phyloP scores from a whole-genome alignment of 2,888 invertebrate species.

The Tricholauxania praeusta region DNA sequence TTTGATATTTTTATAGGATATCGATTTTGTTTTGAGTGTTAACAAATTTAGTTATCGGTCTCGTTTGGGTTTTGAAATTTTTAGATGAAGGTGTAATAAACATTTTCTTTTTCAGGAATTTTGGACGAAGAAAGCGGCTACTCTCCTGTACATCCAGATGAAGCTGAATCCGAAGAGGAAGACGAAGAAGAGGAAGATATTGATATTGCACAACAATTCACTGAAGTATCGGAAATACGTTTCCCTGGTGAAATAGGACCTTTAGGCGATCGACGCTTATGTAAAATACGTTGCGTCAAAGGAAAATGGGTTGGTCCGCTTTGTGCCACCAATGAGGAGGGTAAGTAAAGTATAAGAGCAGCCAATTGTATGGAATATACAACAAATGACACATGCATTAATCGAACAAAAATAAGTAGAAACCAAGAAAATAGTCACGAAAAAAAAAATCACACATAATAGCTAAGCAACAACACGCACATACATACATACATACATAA shows the following conservation, averaged over 20 bases:
- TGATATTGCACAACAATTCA: constrained; percentile 65
- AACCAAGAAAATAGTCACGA: constrained; percentile 29
- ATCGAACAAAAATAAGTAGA: constrained; percentile 27
- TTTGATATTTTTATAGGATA: no score
- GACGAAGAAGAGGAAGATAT: constrained; percentile 66
- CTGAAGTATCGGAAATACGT: constrained; percentile 68
- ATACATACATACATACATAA: constrained; percentile 35
- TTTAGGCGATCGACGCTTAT: constrained; percentile 78
- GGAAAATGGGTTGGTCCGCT: constrained; percentile 89
- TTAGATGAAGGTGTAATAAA: no score
- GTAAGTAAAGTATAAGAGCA: constrained; percentile 68
- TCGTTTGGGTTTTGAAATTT: no score
- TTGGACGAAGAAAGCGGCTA: constrained; percentile 66
- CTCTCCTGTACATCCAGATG: constrained; percentile 64
- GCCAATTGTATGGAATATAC: constrained; percentile 34
- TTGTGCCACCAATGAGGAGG: constrained; percentile 78
- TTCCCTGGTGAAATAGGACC: constrained; percentile 84
- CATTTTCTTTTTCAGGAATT: constrained; percentile 51
- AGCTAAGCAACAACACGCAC: constrained; percentile 46
- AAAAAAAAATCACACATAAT: constrained; percentile 20
- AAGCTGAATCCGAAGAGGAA: constrained; percentile 63
- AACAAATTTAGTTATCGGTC: no score
- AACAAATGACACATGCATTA: constrained; percentile 38
- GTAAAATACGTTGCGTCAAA: constrained; percentile 87
- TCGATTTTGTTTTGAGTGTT: no score